Conservation (phyloP, 2,888 invertebrate species). For the Mesorhabditis spiculigera region DNA sequence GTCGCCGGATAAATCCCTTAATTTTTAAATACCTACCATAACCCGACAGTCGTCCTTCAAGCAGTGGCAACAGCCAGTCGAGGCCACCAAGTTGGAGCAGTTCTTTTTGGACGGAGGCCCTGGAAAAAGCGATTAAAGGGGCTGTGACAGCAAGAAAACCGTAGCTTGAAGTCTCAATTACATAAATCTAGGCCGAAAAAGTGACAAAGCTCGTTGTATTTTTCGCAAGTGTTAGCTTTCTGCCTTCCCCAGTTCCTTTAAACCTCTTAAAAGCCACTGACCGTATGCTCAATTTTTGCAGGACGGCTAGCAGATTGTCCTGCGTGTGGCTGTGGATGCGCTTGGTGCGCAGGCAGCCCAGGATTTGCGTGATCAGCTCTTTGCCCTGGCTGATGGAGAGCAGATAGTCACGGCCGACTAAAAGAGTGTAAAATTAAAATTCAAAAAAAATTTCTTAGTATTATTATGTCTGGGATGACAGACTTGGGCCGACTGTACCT, state of each 20-base stretch:
- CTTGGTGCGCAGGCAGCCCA: background rate
- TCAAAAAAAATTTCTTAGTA: no score
- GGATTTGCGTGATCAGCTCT: conserved; percentile 1
- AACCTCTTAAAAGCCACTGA: background rate
- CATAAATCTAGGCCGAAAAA: no score
- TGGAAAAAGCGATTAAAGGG: background rate
- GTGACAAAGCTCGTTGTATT: no score
- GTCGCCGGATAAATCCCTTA: no score
- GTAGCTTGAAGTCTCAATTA: background rate
- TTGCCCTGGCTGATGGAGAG: background rate
- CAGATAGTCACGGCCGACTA: background rate
- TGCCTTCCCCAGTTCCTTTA: background rate
- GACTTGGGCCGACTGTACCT: no score
- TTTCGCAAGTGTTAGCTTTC: background rate
- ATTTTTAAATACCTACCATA: background rate
- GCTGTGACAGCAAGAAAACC: background rate
- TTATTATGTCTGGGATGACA: no score
- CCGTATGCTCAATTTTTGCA: conserved; percentile 6
- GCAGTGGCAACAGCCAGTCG: conserved; percentile 1
- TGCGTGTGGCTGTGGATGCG: background rate
- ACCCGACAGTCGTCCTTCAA: background rate
- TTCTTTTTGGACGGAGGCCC: background rate
- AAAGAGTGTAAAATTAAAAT: no score
- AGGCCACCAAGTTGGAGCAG: background rate
- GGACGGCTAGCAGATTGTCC: background rate